phyloP scores from a whole-genome alignment of 2,797 vertebrate species.

The Bucorvus abyssinicus region DNA sequence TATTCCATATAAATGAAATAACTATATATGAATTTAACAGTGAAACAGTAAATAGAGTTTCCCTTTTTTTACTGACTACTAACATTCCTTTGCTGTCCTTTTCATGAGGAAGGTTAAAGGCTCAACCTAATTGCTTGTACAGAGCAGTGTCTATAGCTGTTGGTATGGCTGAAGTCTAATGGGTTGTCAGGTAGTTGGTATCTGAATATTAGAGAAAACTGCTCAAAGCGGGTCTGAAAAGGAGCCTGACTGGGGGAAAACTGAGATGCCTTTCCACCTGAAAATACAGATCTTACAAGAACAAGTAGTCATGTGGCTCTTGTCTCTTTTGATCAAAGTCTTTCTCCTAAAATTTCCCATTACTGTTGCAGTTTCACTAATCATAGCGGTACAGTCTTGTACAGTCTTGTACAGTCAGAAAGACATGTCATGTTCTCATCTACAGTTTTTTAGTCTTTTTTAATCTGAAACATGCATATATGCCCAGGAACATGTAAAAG shows the following conservation, averaged over 20 bases:
- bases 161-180: conserved; percentile 50
- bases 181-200: background rate
- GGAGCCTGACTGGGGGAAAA: conserved; percentile 19
- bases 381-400: background rate
- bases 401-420: background rate
- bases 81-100: conserved; percentile 44
- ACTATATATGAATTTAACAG: background rate
- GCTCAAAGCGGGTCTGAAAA: background rate
- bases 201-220: background rate
- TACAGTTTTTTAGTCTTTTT: background rate
- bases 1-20: background rate
- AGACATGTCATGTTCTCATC: background rate
- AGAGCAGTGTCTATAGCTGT: conserved; percentile 38
- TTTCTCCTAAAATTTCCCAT: background rate
- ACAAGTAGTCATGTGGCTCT: background rate
- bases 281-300: conserved; percentile 39
- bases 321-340: background rate
- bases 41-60: conserved; percentile 2
- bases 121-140: conserved; percentile 33
- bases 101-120: conserved; percentile 47
- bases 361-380: background rate
- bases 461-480: background rate
- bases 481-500: background rate
- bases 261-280: conserved; percentile 19
- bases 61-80: conserved; percentile 17